Evolutionary conservation across 2,797 vertebrate species (phyloP).

Genomic region (Hemibagrus guttatus): DNA sequence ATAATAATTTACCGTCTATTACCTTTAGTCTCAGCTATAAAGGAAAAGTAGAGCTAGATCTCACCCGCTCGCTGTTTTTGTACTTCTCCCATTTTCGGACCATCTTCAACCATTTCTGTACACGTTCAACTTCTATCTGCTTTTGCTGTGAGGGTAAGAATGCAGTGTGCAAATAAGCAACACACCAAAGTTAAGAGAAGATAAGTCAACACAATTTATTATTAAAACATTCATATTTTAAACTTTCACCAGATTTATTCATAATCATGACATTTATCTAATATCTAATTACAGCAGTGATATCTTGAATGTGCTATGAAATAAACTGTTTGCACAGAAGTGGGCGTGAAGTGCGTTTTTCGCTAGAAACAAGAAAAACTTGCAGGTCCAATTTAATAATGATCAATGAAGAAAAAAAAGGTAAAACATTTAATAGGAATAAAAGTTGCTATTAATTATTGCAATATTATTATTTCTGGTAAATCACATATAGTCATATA

Average conservation of each 20-base stretch:
- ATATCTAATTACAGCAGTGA: background rate
- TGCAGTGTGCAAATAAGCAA: background rate
- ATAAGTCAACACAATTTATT: background rate
- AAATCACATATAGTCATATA: background rate
- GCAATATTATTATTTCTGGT: background rate
- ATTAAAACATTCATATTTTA: background rate
- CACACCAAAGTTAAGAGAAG: background rate
- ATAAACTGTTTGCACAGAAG: background rate
- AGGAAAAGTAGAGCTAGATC: slow-evolving; percentile 6
- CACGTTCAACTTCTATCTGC: slow-evolving; percentile 82
- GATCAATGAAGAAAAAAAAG: background rate
- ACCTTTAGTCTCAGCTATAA: background rate
- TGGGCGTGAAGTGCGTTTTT: background rate
- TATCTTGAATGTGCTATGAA: background rate
- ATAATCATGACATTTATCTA: background rate
- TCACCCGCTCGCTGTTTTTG: slow-evolving; percentile 83
- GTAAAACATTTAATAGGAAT: background rate
- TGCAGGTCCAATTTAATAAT: background rate
- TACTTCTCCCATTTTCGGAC: slow-evolving; percentile 89
- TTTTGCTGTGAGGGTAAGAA: slow-evolving; percentile 77
- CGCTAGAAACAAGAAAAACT: background rate
- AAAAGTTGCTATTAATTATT: background rate
- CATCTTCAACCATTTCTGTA: slow-evolving; percentile 92
- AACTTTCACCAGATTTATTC: background rate
- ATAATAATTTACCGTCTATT: background rate